Base-by-base conservation (phyloP, 2,113 vertebrate genomes). In the Albula goreensis region DNA sequence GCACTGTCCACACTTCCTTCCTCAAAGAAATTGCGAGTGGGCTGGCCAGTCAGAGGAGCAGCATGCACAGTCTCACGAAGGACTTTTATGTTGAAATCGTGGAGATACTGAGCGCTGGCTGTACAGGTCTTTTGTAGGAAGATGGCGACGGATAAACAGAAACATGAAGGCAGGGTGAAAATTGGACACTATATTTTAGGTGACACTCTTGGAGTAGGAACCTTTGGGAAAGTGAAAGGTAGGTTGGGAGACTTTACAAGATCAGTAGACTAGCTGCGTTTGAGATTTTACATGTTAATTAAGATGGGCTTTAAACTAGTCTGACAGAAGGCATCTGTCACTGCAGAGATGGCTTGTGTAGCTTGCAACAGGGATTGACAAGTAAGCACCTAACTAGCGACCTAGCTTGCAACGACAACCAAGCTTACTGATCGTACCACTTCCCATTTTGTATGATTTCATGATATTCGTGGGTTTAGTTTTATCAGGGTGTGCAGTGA, bases 211-310 rank as follows among this genome's bases (percentile, higher is more conserved):
- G 98, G 98, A 53, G 98, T 99, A 79, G 98, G 98, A 80, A 99
- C 98, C 31, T 99, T 99, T 89, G 98, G 98, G 80, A 99, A 99
- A 94, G 98, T 99, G 85, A 99, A 99, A 95, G 97, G 98, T 98
- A 93, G 89, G 96, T 85, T 41, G 9, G 70, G 48, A 3, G 63
- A 51, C 78, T 53, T 81, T 25, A 31, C 5, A n/a, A 31, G 70
- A 74, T 74, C 7, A 74, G 1, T 74, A 31, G 70, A 60, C 22
- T n/a, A 17, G 4, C 22, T 70, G 22, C n/a, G 19, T 70, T 70
- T n/a, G 19, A n/a, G 22, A 74, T 31, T 31, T 74, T 74, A 5
- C 9, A 7, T 6, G 31, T 10, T 6, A 31, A 74, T 9, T 74
- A 25, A 74, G 70, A 9, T 31, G 4, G 70, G 8, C 25, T n/a